phyloP scores from a whole-genome alignment of 1,140 invertebrate genomes.

The Laodelphax striatellus region DNA sequence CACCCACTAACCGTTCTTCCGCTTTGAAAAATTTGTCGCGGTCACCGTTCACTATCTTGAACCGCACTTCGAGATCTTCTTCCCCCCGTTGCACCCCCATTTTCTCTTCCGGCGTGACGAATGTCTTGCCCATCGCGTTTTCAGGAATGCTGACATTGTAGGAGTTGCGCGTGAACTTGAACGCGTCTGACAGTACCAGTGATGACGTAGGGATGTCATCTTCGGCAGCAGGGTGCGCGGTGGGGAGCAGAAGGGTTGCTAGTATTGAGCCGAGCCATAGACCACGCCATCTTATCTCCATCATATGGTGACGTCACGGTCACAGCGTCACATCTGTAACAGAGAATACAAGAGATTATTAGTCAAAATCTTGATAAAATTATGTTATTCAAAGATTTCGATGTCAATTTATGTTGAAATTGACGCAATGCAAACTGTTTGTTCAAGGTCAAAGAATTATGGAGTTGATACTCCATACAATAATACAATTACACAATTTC shows the following conservation, averaged over 20 bases:
- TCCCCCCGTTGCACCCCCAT: slow-evolving; percentile 54
- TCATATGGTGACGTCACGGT: background rate
- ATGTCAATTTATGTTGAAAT: no score
- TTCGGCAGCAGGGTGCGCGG: background rate
- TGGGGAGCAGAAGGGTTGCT: background rate
- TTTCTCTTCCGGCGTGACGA: slow-evolving; percentile 47
- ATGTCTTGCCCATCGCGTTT: slow-evolving; percentile 80
- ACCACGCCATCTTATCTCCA: background rate
- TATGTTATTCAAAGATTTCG: background rate
- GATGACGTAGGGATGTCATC: background rate
- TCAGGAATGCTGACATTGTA: slow-evolving; percentile 90
- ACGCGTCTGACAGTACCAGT: slow-evolving; percentile 17
- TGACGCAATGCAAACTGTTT: no score
- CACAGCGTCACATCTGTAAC: background rate
- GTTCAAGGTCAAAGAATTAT: no score
- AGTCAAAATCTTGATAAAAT: no score
- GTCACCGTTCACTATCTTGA: slow-evolving; percentile 73
- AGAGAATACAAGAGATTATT: background rate
- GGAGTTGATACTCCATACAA: no score
- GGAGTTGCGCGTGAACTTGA: slow-evolving; percentile 54
- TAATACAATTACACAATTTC: no score
- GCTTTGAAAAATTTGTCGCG: slow-evolving; percentile 85
- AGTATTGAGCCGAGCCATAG: background rate
- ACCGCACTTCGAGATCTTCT: slow-evolving; percentile 53
- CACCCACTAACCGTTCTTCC: slow-evolving; percentile 72